Percentiles rank a stretch among this genome's conserved stretches.
Conservation (phyloP, 2,113 vertebrate genomes). For the Sclerurus mexicanus region DNA sequence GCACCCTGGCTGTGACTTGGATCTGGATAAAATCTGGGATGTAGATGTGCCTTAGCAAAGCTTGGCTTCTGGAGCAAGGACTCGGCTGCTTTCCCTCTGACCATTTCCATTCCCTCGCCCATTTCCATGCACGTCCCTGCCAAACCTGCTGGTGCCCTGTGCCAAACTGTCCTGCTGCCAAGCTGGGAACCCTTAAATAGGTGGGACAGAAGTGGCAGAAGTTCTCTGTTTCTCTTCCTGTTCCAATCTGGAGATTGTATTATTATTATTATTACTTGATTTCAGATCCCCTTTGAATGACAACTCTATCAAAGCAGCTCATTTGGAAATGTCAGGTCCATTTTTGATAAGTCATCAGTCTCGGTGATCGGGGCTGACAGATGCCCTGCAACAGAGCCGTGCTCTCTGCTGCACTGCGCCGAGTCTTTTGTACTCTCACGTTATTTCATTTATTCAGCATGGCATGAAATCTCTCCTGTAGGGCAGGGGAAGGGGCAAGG, state of each 20-base stretch:
- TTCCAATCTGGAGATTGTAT: not conserved
- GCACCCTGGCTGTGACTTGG: not conserved
- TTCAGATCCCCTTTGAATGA: conserved; percentile 35
- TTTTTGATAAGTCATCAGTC: conserved; percentile 69
- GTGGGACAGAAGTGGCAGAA: conserved; percentile 16
- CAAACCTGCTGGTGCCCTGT: accelerated
- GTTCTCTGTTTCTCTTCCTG: conserved; percentile 28
- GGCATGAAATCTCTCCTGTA: conserved; percentile 35
- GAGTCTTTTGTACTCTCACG: not conserved
- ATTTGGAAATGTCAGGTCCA: conserved; percentile 68
- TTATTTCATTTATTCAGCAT: conserved; percentile 45
- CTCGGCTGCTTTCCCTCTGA: not conserved
- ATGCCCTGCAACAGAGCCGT: not conserved
- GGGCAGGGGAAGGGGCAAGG: not conserved
- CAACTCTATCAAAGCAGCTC: conserved; percentile 71
- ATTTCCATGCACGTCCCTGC: accelerated
- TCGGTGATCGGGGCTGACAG: conserved; percentile 55
- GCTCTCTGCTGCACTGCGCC: not conserved
- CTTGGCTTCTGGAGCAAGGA: not conserved
- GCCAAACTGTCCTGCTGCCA: not conserved
- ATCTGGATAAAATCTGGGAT: not conserved
- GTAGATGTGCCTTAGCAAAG: not conserved
- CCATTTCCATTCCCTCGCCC: too few relatives aligned
- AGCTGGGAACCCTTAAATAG: not conserved
- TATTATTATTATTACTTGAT: not conserved